Percentiles rank a stretch among this genome's conserved stretches.
Evolutionary conservation across 2,888 invertebrate genomes (phyloP).

Genomic region (Taenaris catops): DNA sequence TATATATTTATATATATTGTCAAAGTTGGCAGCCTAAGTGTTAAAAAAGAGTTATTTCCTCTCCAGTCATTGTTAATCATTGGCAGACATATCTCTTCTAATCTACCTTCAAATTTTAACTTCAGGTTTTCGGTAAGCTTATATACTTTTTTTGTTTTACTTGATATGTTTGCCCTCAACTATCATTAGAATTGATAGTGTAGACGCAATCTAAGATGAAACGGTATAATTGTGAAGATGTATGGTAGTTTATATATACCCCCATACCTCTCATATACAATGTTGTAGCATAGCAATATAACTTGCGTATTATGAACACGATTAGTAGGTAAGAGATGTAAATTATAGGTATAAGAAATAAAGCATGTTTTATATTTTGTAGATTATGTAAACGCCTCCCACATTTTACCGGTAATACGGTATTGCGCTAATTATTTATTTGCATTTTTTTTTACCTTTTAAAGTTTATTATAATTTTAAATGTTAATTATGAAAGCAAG

Average conservation of each 20-base stretch:
- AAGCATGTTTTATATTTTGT: conserved; percentile 78
- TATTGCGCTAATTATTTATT: conserved; percentile 75
- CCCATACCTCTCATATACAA: conserved; percentile 30
- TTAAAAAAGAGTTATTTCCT: no score
- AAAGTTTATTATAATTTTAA: conserved; percentile 68
- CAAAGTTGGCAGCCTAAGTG: no score
- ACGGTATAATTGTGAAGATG: not conserved
- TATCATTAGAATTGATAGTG: no score
- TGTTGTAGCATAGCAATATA: conserved; percentile 53
- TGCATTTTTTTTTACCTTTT: conserved; percentile 62
- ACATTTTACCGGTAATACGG: conserved; percentile 57
- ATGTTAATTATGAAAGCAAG: conserved; percentile 53
- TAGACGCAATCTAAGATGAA: no score
- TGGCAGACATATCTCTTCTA: no score
- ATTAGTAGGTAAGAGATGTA: conserved; percentile 63
- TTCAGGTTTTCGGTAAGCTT: no score
- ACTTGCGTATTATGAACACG: conserved; percentile 59
- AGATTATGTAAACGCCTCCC: conserved; percentile 67
- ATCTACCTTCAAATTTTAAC: no score
- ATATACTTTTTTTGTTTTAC: no score
- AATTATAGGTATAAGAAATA: conserved; percentile 68
- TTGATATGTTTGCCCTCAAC: no score
- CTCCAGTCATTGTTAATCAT: no score
- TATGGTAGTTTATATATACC: no score
- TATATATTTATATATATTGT: no score